Conservation (phyloP, 2,888 invertebrate species). For the Papilio elwesi region DNA sequence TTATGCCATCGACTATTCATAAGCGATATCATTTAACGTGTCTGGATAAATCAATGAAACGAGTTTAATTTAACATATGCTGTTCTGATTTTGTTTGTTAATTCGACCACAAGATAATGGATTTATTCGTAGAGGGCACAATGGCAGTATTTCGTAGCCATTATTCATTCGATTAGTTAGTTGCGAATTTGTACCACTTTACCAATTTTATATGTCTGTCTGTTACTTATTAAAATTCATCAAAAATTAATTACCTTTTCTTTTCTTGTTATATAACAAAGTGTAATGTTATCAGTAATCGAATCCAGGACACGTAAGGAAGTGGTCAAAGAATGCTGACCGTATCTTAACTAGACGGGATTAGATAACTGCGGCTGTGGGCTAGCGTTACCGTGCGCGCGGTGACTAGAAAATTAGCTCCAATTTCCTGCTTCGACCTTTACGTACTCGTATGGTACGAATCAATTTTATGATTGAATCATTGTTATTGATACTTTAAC, state of each 20-base stretch:
- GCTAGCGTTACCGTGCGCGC: constrained; percentile 1
- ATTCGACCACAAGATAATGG: neutral
- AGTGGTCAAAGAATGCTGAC: constrained; percentile 13
- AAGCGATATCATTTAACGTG: constrained; percentile 3
- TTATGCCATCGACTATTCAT: neutral
- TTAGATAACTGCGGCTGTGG: constrained; percentile 5
- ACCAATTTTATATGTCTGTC: too few relatives aligned
- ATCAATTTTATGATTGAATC: neutral
- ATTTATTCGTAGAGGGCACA: neutral
- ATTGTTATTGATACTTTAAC: neutral
- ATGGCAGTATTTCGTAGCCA: neutral
- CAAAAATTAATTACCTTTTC: too few relatives aligned
- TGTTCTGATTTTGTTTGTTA: neutral
- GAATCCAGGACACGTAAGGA: constrained; percentile 4
- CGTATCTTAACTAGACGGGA: constrained; percentile 6
- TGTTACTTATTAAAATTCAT: too few relatives aligned
- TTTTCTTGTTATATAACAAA: neutral
- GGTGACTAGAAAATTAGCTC: neutral
- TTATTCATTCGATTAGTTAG: neutral
- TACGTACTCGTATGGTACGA: neutral
- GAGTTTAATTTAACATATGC: neutral
- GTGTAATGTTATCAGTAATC: neutral
- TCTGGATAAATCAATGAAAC: neutral
- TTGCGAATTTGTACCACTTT: neutral
- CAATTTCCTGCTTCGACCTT: constrained; percentile 7